phyloP scores from a whole-genome alignment of 2,888 invertebrate species.

The Macrosiphum euphorbiae region DNA sequence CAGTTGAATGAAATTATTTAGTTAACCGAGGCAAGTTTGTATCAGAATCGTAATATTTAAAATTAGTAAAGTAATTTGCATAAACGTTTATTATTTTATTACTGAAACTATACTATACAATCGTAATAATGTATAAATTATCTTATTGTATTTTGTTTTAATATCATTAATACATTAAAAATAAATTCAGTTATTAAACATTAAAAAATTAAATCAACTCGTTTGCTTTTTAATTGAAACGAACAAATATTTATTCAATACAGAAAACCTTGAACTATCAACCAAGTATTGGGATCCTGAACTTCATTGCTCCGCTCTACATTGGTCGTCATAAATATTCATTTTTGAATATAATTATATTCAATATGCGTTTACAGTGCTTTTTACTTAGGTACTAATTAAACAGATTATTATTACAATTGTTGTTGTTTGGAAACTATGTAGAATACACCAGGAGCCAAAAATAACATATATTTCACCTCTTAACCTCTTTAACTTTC shows the following conservation, averaged over 20 bases:
- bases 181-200: not conserved
- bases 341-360: slow-evolving; percentile 28
- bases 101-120: not conserved
- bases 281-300: not conserved
- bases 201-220: not conserved
- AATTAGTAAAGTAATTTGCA: slow-evolving; percentile 7
- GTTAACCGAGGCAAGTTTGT: not conserved
- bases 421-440: not conserved
- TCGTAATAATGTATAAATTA: not conserved
- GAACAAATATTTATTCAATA: slow-evolving; percentile 31
- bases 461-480: not conserved
- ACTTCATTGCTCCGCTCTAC: slow-evolving; percentile 2
- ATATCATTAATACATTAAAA: not conserved
- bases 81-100: not conserved
- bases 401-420: not conserved
- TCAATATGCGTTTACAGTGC: slow-evolving; percentile 11
- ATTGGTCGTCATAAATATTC: slow-evolving; percentile 43
- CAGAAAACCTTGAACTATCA: slow-evolving; percentile 40
- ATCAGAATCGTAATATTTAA: not conserved
- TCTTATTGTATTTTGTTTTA: not conserved
- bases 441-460: not conserved
- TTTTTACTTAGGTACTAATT: slow-evolving; percentile 17
- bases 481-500: not conserved
- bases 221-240: slow-evolving; percentile 30
- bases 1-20: not conserved